Conservation (phyloP, 2,888 invertebrate genomes). For the Allacma fusca region DNA sequence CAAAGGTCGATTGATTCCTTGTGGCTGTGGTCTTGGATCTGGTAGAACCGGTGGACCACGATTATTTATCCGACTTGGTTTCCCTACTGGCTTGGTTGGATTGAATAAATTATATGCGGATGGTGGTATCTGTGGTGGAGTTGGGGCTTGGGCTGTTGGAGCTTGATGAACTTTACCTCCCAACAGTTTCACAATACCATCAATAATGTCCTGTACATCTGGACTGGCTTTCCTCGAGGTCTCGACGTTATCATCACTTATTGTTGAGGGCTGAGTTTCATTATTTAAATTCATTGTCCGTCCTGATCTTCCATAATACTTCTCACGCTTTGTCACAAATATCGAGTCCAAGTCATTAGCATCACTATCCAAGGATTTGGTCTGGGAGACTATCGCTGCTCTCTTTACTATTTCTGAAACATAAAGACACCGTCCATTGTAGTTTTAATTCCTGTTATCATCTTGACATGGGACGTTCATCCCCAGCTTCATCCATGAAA, state of each 20-base stretch:
- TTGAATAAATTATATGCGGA: constrained; percentile 58
- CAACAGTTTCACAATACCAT: constrained; percentile 82
- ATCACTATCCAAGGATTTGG: constrained; percentile 7
- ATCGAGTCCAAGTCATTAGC: constrained; percentile 38
- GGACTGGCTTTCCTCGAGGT: constrained; percentile 63
- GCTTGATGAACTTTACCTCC: constrained; percentile 79
- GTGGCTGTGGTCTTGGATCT: constrained; percentile 17
- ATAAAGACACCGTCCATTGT: neutral
- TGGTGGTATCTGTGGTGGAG: constrained; percentile 27
- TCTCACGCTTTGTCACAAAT: constrained; percentile 37
- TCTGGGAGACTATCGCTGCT: constrained; percentile 40
- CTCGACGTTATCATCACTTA: constrained; percentile 43
- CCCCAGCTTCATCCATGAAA: neutral
- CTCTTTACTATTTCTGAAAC: constrained; percentile 32
- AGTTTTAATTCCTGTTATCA: neutral
- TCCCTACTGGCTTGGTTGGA: constrained; percentile 54
- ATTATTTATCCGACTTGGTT: constrained; percentile 77
- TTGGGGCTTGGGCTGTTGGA: constrained; percentile 42
- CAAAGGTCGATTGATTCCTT: neutral
- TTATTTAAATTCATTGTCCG: constrained; percentile 31
- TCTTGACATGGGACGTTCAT: constrained; percentile 2
- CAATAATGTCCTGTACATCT: constrained; percentile 87
- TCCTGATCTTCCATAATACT: constrained; percentile 25
- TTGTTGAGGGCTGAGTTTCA: neutral
- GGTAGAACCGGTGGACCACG: constrained; percentile 76